Evolutionary conservation across 2,888 invertebrate genomes (phyloP), one percentile per base, ranked within the genome.

Genomic region (Asteroscopus sphinx): DNA sequence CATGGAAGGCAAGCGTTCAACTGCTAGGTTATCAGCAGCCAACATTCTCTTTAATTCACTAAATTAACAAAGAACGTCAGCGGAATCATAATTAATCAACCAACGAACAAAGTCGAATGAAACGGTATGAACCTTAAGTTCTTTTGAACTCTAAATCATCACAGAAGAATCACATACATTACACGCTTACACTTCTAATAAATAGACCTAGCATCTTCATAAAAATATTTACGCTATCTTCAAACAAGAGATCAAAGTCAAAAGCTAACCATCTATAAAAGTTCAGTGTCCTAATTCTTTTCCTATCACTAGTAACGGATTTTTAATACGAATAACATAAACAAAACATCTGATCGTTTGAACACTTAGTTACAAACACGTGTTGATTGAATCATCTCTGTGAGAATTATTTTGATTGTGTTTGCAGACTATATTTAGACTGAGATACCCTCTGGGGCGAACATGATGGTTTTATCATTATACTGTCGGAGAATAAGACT

Each of bases 361-460:
- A 60, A 45, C 56, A 63, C 45, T 53, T 59, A 25, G 44, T 16
- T 30, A 2, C 13, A 16, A 49, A 58, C 59, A 68, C 64, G 49
- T 63, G 60, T 64, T 61, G 59, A 61, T 82, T 62, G 77, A 77
- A 77, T 67, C 64, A 68, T 60, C 51, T 59, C 62, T 67, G 77
- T 67, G 77, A 76, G 72, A 72, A 77, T 65, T 58, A 74, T 77
- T 75, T 62, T 80, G 80, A 87, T 85, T 80, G 70, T 74, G 79
- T 85, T 83, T 66, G 74, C 86, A 84, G 77, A 52, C 65, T 84
- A 81, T 82, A 77, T 80, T 76, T 83, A 82, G 73, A 56, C 33
- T 17, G 3, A 33, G 63, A 65, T 69, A 58, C 72, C 73, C 76
- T 69, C 63, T 35, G 51, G 56, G 64, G 68, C 55, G 60, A 42